These are phyloP conservation scores for Criorhina ranunculi DNA, from an alignment of 2,888 invertebrate species.

Conservation along the genomic window DNA sequence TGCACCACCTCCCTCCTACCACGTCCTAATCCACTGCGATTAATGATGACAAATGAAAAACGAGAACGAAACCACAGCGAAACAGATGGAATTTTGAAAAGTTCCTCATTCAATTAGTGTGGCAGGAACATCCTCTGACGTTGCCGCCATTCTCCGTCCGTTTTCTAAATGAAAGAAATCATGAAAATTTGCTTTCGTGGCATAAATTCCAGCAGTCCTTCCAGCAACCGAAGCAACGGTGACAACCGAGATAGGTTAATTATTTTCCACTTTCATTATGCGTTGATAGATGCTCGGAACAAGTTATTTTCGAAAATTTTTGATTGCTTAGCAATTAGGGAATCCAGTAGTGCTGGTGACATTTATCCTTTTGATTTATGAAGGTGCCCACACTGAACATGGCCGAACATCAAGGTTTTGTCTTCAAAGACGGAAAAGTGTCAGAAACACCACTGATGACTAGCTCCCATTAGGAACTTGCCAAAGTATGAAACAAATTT, in stretches of 20 bases:
- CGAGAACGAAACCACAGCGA: background rate
- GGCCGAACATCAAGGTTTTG: slow-evolving; percentile 11
- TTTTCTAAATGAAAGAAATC: slow-evolving; percentile 5
- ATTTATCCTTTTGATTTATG: slow-evolving; percentile 53
- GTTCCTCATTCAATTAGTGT: slow-evolving; percentile 44
- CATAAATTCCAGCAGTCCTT: background rate
- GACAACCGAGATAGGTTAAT: slow-evolving; percentile 20
- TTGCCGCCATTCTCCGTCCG: background rate
- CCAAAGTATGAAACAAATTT: background rate
- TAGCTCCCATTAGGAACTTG: background rate
- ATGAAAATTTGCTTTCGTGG: background rate
- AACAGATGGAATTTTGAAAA: slow-evolving; percentile 12
- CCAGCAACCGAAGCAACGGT: background rate
- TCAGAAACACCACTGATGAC: slow-evolving; percentile 9
- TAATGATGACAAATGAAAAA: slow-evolving; percentile 14
- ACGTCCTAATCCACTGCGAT: slow-evolving; percentile 14
- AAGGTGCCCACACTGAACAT: slow-evolving; percentile 36
- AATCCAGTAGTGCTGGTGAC: slow-evolving; percentile 38
- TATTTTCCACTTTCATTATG: slow-evolving; percentile 26
- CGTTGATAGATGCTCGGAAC: slow-evolving; percentile 38
- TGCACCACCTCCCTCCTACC: background rate
- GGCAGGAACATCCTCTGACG: slow-evolving; percentile 4
- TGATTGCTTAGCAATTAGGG: slow-evolving; percentile 53
- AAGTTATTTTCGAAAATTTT: slow-evolving; percentile 28
- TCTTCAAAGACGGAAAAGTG: background rate